Conservation (phyloP, 2,113 vertebrate species). For the Callorhinus ursinus region DNA sequence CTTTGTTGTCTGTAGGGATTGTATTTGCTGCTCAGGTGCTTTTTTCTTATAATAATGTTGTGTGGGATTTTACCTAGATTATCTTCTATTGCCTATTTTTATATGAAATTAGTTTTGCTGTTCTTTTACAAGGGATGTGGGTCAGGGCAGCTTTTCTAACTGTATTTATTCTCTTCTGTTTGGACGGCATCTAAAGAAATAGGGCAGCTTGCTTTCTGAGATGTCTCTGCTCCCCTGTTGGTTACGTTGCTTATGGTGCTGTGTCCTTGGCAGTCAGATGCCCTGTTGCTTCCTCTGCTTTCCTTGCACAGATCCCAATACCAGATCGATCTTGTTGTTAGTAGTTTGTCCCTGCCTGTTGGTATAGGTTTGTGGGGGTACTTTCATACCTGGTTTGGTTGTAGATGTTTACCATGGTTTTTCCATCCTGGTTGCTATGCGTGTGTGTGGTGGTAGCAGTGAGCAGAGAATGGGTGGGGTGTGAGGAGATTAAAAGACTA, state of each 20-base stretch:
- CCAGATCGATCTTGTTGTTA: not conserved
- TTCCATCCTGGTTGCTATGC: not conserved
- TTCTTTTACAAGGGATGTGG: not conserved
- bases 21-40: not conserved
- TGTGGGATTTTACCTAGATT: not conserved
- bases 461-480: not conserved
- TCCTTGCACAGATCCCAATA: not conserved
- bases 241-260: not conserved
- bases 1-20: not conserved
- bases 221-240: not conserved
- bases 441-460: not conserved
- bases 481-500: not conserved
- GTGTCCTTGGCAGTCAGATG: not conserved
- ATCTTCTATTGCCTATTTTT: not conserved
- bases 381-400: not conserved
- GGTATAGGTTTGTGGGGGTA: not conserved
- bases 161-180: not conserved
- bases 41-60: not conserved
- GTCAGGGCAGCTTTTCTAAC: not conserved
- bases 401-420: not conserved
- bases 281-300: not conserved
- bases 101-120: not conserved
- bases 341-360: not conserved
- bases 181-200: not conserved
- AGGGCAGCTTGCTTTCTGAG: not conserved